These are phyloP conservation scores for Brachionichthys hirsutus DNA, from an alignment of 2,113 vertebrate genomes.

Conservation along the genomic window DNA sequence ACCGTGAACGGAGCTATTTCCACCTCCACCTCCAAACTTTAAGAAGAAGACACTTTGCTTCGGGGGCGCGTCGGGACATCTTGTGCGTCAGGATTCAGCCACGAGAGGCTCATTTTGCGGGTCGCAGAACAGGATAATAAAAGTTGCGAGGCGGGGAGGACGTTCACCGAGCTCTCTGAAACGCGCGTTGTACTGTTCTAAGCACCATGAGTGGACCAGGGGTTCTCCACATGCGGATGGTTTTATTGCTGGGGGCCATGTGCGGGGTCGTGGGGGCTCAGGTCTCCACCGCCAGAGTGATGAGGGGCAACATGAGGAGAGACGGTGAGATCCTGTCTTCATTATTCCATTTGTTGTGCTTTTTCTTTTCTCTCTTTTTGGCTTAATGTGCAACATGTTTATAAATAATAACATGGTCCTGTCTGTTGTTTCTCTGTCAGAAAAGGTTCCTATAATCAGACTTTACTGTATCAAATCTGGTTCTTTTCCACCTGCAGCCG, in stretches of 20 bases:
- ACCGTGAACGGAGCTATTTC: conserved; percentile 65
- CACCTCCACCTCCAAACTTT: conserved; percentile 51
- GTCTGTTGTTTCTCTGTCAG: no score
- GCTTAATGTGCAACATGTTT: no score
- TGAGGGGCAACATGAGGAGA: conserved; percentile 61
- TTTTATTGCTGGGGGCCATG: conserved; percentile 36
- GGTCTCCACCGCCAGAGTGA: conserved; percentile 53
- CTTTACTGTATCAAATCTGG: no score
- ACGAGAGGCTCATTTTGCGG: no score
- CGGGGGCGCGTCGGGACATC: background rate
- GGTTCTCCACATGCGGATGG: conserved; percentile 52
- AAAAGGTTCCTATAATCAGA: no score
- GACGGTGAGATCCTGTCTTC: conserved; percentile 56
- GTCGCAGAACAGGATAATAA: no score
- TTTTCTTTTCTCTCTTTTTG: background rate
- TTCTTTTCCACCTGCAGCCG: no score
- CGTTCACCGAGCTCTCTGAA: background rate
- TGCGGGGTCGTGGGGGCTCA: conserved; percentile 33
- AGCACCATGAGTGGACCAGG: conserved; percentile 44
- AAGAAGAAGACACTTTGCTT: background rate
- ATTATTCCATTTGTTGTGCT: background rate
- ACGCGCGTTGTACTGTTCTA: background rate
- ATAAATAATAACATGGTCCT: no score
- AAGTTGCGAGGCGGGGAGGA: background rate
- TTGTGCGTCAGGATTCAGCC: conserved; percentile 2